Conservation (phyloP, 2,888 invertebrate genomes). For the Tethea ocularis region DNA sequence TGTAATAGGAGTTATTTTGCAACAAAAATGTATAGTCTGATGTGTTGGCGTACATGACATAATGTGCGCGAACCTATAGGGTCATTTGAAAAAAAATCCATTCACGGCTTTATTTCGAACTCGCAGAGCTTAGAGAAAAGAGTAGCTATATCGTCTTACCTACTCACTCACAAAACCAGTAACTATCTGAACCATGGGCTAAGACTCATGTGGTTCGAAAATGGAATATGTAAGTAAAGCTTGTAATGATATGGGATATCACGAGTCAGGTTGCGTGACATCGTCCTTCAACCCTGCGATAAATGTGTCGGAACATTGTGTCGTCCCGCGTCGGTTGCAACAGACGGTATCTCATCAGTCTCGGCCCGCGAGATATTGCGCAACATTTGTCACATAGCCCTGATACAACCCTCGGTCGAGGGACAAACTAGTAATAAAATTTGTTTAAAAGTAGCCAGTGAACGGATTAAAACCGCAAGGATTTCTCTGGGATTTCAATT, state of each 20-base stretch:
- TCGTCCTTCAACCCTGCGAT: background rate
- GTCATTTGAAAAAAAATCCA: too few species aligned
- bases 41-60: too few species aligned
- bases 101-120: too few species aligned
- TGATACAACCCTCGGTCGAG: background rate
- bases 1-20: too few species aligned
- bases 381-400: slow-evolving; percentile 1
- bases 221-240: background rate
- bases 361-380: slow-evolving; percentile 1
- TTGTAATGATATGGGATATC: background rate
- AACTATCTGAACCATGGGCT: too few species aligned
- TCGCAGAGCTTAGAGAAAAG: background rate
- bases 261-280: background rate
- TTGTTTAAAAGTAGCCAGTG: background rate
- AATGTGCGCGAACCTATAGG: too few species aligned
- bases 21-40: too few species aligned
- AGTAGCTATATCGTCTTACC: background rate
- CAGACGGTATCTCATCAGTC: slow-evolving; percentile 3
- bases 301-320: background rate
- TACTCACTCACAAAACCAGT: background rate
- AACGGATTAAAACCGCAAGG: background rate
- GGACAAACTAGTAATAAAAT: background rate
- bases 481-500: background rate
- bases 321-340: slow-evolving; percentile 3
- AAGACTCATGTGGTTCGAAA: background rate